Conservation (phyloP, 2,797 vertebrate species). For the Gymnoscopelus microlampas region DNA sequence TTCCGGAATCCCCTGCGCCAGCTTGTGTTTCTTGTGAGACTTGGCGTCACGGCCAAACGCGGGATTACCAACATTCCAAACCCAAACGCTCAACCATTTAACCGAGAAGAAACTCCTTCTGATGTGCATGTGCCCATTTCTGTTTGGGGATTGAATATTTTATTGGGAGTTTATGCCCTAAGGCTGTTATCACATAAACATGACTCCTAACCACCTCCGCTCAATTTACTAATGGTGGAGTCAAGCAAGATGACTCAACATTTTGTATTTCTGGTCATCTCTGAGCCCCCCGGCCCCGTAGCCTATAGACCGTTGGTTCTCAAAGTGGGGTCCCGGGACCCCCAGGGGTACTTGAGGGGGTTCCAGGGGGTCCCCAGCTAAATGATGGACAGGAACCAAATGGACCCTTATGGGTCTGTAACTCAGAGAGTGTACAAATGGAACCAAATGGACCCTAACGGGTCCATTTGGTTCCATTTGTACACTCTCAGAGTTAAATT, state of each 20-base stretch:
- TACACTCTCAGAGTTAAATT: too few relatives aligned
- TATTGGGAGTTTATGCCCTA: conserved; percentile 31
- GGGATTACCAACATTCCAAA: conserved; percentile 40
- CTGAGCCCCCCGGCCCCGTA: conserved; percentile 60
- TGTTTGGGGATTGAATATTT: conserved; percentile 29
- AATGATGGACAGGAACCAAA: too few relatives aligned
- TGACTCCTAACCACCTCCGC: conserved; percentile 54
- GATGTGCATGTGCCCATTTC: conserved; percentile 52
- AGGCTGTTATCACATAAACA: conserved; percentile 38
- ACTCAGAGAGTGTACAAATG: too few relatives aligned
- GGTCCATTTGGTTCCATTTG: too few relatives aligned
- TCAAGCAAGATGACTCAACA: conserved; percentile 71
- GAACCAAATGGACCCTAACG: too few relatives aligned
- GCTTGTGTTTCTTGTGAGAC: conserved; percentile 22
- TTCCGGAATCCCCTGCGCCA: conserved; percentile 22
- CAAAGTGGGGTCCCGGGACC: too few relatives aligned
- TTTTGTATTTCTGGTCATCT: conserved; percentile 65
- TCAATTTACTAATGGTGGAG: conserved; percentile 59
- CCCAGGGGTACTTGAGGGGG: too few relatives aligned
- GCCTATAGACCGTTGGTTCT: conserved; percentile 61
- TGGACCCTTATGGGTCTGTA: too few relatives aligned
- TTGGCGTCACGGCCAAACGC: conserved; percentile 36
- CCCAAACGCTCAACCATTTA: conserved; percentile 46
- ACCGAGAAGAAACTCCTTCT: conserved; percentile 45
- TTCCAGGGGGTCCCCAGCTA: too few relatives aligned